Evolutionary conservation across 2,113 vertebrate species (phyloP), one percentile per base, ranked within the genome.

Genomic region (Elachura formosa): DNA sequence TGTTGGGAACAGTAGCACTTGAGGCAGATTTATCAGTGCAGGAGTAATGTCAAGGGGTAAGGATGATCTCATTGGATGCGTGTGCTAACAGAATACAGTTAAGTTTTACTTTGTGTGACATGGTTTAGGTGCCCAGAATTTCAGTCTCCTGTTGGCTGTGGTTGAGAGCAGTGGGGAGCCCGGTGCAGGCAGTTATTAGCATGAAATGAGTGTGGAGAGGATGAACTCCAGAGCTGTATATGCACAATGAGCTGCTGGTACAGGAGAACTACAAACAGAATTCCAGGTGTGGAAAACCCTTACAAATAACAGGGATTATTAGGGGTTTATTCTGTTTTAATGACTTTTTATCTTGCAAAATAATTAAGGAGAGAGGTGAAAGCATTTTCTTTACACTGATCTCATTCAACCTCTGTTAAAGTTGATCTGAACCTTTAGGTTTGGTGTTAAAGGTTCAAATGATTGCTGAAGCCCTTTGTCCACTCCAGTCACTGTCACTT

Each of bases 81-180:
- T 62, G 66, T 49, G 51, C 71, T 55, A 28, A n/a, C 6, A 9
- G 25, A 56, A 20, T 16, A 10, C 12, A 10, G 9, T n/a, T 14
- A 5, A 20, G 5, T 58, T 72, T 79, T 48, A 28, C 22, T 66
- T 54, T 22, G 16, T 77, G 64, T 45, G 54, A 18, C 3, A 0
- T 38, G 22, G 8, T 56, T 49, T 74, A n/a, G 0, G 3, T 38
- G 36, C 25, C 69, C 43, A 48, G 49, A 52, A 41, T 56, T 63
- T 48, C 23, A 3, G 0, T 34, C 14, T 79, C 49, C 1, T 1
- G 1, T 33, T 48, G 55, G 46, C 51, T 46, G 55, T 14, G 48
- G 34, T 10, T 64, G 63, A 48, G 86, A 46, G 36, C 4, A 9
- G 51, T 10, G 52, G 55, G 41, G 51, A 71, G 11, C 43, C 55